These are phyloP conservation scores for Troglohyphantes excavatus DNA, from an alignment of 2,888 invertebrate species.

Conservation along the genomic window DNA sequence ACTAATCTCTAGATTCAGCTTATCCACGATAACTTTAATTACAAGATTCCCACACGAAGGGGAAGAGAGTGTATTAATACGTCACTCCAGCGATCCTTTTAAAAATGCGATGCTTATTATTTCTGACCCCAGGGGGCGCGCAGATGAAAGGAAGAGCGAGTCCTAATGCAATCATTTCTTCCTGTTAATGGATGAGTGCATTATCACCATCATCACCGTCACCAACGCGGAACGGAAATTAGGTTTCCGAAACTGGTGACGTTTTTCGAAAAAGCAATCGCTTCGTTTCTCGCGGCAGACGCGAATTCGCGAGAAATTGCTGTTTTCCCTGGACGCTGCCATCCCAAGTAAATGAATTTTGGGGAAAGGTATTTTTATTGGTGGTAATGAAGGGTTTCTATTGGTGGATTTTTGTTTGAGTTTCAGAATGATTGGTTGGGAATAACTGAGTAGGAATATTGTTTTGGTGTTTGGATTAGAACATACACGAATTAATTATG, in stretches of 20 bases:
- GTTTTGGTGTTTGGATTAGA: too few relatives aligned
- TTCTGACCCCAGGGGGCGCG: not conserved
- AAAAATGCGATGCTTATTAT: slow-evolving; percentile 50
- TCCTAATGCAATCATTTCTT: slow-evolving; percentile 62
- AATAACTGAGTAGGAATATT: too few relatives aligned
- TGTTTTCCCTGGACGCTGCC: not conserved
- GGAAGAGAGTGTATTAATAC: not conserved
- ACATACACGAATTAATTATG: too few relatives aligned
- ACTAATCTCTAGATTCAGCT: too few relatives aligned
- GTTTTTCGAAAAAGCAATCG: slow-evolving; percentile 47
- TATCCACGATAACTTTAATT: slow-evolving; percentile 39
- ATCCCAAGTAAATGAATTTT: slow-evolving; percentile 39
- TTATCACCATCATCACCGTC: slow-evolving; percentile 59
- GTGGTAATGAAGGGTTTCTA: slow-evolving; percentile 4
- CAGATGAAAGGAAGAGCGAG: not conserved
- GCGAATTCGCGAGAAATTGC: not conserved
- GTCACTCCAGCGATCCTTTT: not conserved
- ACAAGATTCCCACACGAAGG: slow-evolving; percentile 1
- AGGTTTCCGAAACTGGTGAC: slow-evolving; percentile 47
- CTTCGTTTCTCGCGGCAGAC: too few relatives aligned
- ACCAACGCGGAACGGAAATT: slow-evolving; percentile 51
- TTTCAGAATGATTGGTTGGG: too few relatives aligned
- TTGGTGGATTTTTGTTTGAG: too few relatives aligned
- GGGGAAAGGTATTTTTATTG: slow-evolving; percentile 14
- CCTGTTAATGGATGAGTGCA: slow-evolving; percentile 67